Percentiles rank a stretch among this genome's conserved stretches.
These are phyloP conservation scores for Operophtera brumata DNA, from an alignment of 2,888 invertebrate genomes.

Conservation along the genomic window DNA sequence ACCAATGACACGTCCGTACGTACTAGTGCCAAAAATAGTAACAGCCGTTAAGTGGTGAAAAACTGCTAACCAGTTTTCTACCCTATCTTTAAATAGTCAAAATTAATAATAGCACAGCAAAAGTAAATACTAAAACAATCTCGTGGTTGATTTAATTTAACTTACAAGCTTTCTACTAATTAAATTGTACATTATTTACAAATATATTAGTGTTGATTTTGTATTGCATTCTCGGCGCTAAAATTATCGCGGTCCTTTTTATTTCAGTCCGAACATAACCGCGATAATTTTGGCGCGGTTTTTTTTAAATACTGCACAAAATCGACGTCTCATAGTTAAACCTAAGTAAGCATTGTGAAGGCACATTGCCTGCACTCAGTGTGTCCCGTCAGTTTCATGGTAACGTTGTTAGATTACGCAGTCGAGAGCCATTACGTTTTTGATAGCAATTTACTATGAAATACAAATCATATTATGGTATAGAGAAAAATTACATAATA, in stretches of 20 bases:
- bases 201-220: conserved; percentile 15
- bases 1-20: too few relatives aligned
- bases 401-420: background rate
- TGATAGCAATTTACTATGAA: background rate
- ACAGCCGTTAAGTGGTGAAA: background rate
- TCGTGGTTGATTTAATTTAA: conserved; percentile 44
- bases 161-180: conserved; percentile 65
- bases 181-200: conserved; percentile 75
- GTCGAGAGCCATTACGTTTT: too few relatives aligned
- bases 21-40: background rate
- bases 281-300: too few relatives aligned
- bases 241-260: too few relatives aligned
- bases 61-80: conserved; percentile 2
- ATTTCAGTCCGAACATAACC: too few relatives aligned
- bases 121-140: conserved; percentile 34
- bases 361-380: background rate
- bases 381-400: background rate
- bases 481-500: background rate
- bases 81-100: background rate
- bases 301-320: too few relatives aligned
- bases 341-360: conserved; percentile 11
- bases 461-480: background rate
- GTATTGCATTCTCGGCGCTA: too few relatives aligned
- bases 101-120: conserved; percentile 14
- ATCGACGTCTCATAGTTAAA: conserved; percentile 28